Evolutionary conservation across 2,113 vertebrate species (phyloP), one percentile per base, ranked within the genome.

Genomic region (Murina feae): DNA sequence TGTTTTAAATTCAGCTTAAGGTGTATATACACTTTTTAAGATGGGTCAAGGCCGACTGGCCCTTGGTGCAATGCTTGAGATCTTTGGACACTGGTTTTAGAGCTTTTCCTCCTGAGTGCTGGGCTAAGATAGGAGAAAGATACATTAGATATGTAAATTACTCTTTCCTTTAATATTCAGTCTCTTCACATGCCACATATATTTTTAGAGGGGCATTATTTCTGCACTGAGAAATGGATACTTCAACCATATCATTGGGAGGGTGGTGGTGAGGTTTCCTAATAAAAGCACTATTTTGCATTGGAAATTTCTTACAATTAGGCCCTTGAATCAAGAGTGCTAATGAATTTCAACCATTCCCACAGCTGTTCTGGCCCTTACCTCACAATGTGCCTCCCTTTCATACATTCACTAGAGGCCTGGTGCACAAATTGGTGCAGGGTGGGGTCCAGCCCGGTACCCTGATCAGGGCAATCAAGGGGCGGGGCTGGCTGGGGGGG

Each of bases 31-130:
- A 7, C 2, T 37, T 63, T 60, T 10, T 84, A 47, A 69, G 53
- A 37, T 25, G 32, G 35, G 6, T 28, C 10, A 6, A 63, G 44
- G 47, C 17, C 28, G 39, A 60, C 14, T 0, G 0, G 42, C 17
- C 23, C n/a, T 39, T 1, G n/a, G 47, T 9, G 1, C 47, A 28
- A 5, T 86, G 35, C 32, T 63, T 32, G 47, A 80, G 71, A 63
- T n/a, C 14, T 74, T 80, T 5, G 2, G 39, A 66, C 5, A 13
- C 9, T 23, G 37, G 30, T 25, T 71, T 55, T 39, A 23, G 49
- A 87, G 66, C 4, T 60, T 84, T 66, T 23, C 1, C 35, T 84
- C 23, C 63, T 74, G n/a, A 90, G 76, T 37, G 18, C 16, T 37
- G 42, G 25, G 18, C 5, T n/a, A 66, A 2, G 6, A 49, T 28